Evolutionary conservation across 2,888 invertebrate species (phyloP), one percentile per base, ranked within the genome.

Genomic region (Portevinia maculata): DNA sequence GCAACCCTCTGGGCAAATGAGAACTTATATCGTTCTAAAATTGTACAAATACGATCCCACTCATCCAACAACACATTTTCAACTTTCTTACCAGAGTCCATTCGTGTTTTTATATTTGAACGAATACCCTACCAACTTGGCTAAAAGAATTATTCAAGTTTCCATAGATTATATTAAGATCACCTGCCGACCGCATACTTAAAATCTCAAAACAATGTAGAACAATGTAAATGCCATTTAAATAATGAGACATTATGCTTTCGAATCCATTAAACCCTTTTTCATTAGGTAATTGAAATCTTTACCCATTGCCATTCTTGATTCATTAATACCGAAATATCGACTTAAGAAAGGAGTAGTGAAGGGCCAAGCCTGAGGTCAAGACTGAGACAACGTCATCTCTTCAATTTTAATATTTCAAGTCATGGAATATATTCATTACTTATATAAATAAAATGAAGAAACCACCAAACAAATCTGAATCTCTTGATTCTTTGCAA

Each of bases 241-340:
- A 71, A 71, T 65, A 73, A 73, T 79, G 73, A 67, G 67, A 30
- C 79, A 53, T 73, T 73, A 55, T 65, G 48, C 53, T 67, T 79
- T 73, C 39, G 44, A 50, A 65, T 71, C 73, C 60, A 79, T 73
- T 79, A 73, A 67, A 79, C 60, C 79, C 79, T 67, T 73, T 73
- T 55, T 62, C 46, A 48, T 64, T 65, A n/a, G n/a, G n/a, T 79
- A 79, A 79, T 79, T 79, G 60, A 79, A 79, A 79, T 79, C n/a
- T n/a, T 79, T 73, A 79, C 73, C 71, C 53, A 71, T 52, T 32
- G 44, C 39, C 57, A 60, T 60, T 67, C 55, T 50, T 79, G 73
- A 73, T 73, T 55, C 50, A 79, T 79, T 79, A 71, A 79, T n/a
- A 73, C 53, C 53, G 17, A 48, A 73, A 67, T 60, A 79, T 67